Percentiles rank a stretch among this genome's conserved stretches.
Conservation (phyloP, 2,113 vertebrate species). For the Podilymbus podiceps region DNA sequence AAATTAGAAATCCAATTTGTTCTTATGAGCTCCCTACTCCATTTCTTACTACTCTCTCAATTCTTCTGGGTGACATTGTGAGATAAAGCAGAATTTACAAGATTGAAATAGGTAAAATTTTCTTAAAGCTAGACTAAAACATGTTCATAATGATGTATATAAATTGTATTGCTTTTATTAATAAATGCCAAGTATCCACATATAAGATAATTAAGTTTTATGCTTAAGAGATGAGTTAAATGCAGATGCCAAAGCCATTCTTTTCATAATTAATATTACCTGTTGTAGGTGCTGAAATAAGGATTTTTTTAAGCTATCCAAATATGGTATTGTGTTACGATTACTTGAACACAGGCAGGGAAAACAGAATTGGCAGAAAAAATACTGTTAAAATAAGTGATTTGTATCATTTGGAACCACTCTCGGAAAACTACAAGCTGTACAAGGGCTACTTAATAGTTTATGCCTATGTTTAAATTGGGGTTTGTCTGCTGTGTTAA, state of each 20-base stretch:
- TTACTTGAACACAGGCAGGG: neutral
- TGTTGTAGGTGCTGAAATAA: conserved; percentile 36
- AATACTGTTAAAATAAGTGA: neutral
- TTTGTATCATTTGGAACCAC: conserved; percentile 32
- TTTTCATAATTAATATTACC: conserved; percentile 50
- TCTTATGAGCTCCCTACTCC: conserved; percentile 20
- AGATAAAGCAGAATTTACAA: conserved; percentile 27
- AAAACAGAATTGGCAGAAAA: neutral
- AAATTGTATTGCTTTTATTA: conserved; percentile 38
- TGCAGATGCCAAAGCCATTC: conserved; percentile 11
- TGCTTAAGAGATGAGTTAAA: conserved; percentile 20
- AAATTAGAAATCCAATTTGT: conserved; percentile 56
- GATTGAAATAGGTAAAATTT: conserved; percentile 21
- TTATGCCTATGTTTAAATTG: conserved; percentile 24
- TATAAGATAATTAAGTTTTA: conserved; percentile 43
- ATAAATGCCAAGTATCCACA: conserved; percentile 31
- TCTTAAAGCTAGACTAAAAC: conserved; percentile 8
- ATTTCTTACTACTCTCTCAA: neutral
- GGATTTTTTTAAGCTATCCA: conserved; percentile 14
- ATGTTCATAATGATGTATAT: conserved; percentile 1
- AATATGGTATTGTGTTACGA: neutral
- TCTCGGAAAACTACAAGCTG: neutral
- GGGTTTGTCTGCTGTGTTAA: neutral
- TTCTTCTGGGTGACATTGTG: conserved; percentile 30
- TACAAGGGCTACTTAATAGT: conserved; percentile 41